Conservation (phyloP, 2,888 invertebrate species). For the Drosophila stalkeri region DNA sequence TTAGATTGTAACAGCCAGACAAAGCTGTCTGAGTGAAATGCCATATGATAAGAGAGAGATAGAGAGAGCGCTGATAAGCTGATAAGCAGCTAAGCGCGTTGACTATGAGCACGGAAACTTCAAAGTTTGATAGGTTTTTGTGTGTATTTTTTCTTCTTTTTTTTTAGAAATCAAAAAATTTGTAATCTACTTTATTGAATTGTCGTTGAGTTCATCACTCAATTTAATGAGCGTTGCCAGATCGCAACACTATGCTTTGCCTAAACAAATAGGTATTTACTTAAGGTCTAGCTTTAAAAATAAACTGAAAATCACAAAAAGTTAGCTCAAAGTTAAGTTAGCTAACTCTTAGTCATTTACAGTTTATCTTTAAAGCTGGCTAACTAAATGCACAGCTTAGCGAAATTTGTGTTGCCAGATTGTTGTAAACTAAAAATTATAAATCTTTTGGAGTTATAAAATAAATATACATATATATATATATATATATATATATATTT, state of each 20-base stretch:
- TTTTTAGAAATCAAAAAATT: background rate
- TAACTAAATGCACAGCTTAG: background rate
- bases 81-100: constrained; percentile 1
- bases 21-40: constrained; percentile 32
- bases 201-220: background rate
- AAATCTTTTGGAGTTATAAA: background rate
- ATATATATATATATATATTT: too few relatives aligned
- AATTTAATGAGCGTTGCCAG: background rate
- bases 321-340: too few relatives aligned
- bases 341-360: background rate
- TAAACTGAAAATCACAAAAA: too few relatives aligned
- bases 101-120: constrained; percentile 12
- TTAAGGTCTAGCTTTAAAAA: background rate
- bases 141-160: too few relatives aligned
- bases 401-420: constrained; percentile 15
- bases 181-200: background rate
- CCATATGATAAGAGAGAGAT: constrained; percentile 28
- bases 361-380: background rate
- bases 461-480: too few relatives aligned
- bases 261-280: background rate
- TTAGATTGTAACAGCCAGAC: constrained; percentile 28
- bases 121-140: constrained; percentile 6
- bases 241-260: background rate
- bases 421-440: background rate
- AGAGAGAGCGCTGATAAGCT: constrained; percentile 22